Conservation (phyloP, 1,140 invertebrate species). For the Drosophila insularis region DNA sequence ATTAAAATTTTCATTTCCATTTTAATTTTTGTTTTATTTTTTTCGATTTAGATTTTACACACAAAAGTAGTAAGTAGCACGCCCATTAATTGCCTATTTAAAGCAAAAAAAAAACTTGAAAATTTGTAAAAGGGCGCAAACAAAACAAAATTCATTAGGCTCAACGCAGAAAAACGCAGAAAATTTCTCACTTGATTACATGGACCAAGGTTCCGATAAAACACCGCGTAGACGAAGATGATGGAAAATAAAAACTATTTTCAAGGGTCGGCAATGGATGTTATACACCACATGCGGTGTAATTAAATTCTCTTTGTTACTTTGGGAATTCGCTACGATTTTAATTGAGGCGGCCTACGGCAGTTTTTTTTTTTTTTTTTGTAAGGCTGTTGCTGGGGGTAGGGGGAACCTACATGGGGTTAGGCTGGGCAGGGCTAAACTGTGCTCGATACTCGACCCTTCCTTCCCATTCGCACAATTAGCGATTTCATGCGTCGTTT, state of each 20-base stretch:
- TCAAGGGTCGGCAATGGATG: slow-evolving; percentile 53
- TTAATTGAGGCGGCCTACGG: slow-evolving; percentile 71
- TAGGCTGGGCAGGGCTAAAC: slow-evolving; percentile 10
- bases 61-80: slow-evolving; percentile 45
- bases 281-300: slow-evolving; percentile 65
- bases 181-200: slow-evolving; percentile 75
- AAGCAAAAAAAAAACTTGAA: no score
- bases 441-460: slow-evolving; percentile 37
- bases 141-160: slow-evolving; percentile 69
- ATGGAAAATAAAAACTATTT: slow-evolving; percentile 36
- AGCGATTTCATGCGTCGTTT: slow-evolving; percentile 77
- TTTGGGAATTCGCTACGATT: slow-evolving; percentile 75
- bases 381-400: no score
- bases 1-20: slow-evolving; percentile 36
- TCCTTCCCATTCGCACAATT: slow-evolving; percentile 65
- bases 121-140: slow-evolving; percentile 17
- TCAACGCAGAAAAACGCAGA: slow-evolving; percentile 16
- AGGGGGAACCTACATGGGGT: slow-evolving; percentile 29
- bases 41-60: slow-evolving; percentile 21
- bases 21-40: slow-evolving; percentile 39
- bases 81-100: slow-evolving; percentile 61
- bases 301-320: slow-evolving; percentile 78
- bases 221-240: not conserved
- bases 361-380: slow-evolving; percentile 28
- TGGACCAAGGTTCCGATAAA: slow-evolving; percentile 37